phyloP scores from a whole-genome alignment of 2,888 invertebrate genomes.

The Opisthograptis luteolata region DNA sequence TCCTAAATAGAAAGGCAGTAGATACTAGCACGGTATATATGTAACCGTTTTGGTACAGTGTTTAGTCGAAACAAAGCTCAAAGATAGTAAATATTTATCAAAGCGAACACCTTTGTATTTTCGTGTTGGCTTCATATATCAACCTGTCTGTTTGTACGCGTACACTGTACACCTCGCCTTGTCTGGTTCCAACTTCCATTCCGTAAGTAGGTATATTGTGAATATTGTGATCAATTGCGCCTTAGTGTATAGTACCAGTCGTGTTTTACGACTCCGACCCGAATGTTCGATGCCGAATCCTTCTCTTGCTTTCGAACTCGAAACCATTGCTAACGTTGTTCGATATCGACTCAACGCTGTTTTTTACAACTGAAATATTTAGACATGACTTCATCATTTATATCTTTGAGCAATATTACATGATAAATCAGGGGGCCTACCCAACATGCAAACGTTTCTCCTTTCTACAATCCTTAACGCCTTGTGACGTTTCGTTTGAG shows the following conservation, averaged over 20 bases:
- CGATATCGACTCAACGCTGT: constrained; percentile 27
- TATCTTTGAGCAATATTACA: constrained; percentile 5
- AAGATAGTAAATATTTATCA: neutral
- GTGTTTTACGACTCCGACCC: constrained; percentile 50
- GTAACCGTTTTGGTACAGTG: too few species aligned
- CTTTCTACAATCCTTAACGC: too few species aligned
- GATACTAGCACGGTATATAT: too few species aligned
- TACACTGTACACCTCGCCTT: neutral
- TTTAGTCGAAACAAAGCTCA: neutral
- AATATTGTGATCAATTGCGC: constrained; percentile 38
- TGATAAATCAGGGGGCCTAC: too few species aligned
- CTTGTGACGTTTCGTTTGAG: too few species aligned
- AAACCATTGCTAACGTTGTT: constrained; percentile 39
- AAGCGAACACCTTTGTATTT: neutral
- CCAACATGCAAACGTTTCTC: too few species aligned
- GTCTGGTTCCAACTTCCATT: neutral
- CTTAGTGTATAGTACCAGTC: constrained; percentile 36
- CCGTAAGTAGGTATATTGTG: constrained; percentile 8
- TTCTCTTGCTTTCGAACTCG: constrained; percentile 47
- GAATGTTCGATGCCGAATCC: constrained; percentile 44
- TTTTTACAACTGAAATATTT: constrained; percentile 27
- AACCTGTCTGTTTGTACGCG: neutral
- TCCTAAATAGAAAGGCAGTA: too few species aligned
- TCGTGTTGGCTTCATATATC: neutral
- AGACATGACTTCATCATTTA: constrained; percentile 13